Base-by-base conservation (phyloP, 2,888 invertebrate genomes). In the Nezara viridula region DNA sequence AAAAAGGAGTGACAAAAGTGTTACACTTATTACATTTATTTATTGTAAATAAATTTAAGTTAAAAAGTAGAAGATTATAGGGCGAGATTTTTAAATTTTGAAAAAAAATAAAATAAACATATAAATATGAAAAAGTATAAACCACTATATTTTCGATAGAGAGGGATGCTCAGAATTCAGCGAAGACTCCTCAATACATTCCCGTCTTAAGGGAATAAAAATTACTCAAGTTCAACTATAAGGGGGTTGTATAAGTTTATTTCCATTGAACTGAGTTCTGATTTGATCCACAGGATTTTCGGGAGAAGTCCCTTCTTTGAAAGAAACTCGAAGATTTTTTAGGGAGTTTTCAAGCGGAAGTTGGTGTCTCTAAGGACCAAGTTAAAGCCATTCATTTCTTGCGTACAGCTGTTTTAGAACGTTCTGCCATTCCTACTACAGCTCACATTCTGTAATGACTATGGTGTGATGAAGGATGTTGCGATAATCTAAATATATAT, bases 371-470 rank as follows among this genome's bases (percentile, higher is more conserved):
- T 12, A 44, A 24, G 81, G 40, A n/a, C 44, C 40, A 81, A 81
- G 81, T 86, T 52, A n/a, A 27, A 47, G 86, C 50, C 86, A 86
- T 86, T 86, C 86, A 86, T 86, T 52, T 37, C 49, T 27, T 86
- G 52, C 21, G 50, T 49, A 49, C 27, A 37, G 10, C 86, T 86
- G 32, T 50, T 86, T 49, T 86, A 85, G 50, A n/a, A 0, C 32
- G 16, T 47, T 27, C 52, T 47, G 12, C 10, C 50, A 0, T 47
- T 14, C 32, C 27, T 37, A 16, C 32, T 7, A 1, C n/a, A 10
- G 32, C 86, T 27, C 32, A 0, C 19, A 16, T 12, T 2, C 32
- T 24, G 21, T 50, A 21, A 21, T 50, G n/a, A 0, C n/a, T n/a
- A n/a, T n/a, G n/a, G n/a, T n/a, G n/a, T n/a, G n/a, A n/a, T n/a